These are phyloP conservation scores for Pomacea maculata DNA, from an alignment of 1,140 invertebrate species.

Conservation along the genomic window DNA sequence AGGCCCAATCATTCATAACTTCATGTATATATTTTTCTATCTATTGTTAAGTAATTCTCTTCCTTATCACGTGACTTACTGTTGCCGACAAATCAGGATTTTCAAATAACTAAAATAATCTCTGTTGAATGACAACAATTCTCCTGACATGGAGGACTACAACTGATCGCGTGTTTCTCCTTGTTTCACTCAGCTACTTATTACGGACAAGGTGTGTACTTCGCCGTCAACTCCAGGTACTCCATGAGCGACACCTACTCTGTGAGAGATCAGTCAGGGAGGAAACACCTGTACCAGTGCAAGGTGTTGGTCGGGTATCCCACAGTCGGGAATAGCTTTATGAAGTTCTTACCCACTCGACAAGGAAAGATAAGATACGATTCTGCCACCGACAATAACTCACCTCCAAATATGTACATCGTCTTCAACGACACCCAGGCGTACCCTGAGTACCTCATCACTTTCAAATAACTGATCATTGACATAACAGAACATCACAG, in stretches of 20 bases:
- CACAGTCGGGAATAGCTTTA: not conserved
- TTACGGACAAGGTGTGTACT: slow-evolving; percentile 45
- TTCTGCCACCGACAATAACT: slow-evolving; percentile 20
- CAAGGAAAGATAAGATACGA: slow-evolving; percentile 26
- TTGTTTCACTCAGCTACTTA: slow-evolving; percentile 24
- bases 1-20: no score
- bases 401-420: slow-evolving; percentile 24
- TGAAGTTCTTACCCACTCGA: not conserved
- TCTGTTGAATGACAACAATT: no score
- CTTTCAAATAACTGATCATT: not conserved
- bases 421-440: slow-evolving; percentile 46
- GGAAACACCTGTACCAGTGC: not conserved
- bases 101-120: no score
- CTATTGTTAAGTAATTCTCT: no score
- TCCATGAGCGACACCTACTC: slow-evolving; percentile 22
- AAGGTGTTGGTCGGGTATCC: slow-evolving; percentile 10
- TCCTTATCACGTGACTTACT: not conserved
- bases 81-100: no score
- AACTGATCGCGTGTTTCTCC: not conserved
- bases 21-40: no score
- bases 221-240: slow-evolving; percentile 27
- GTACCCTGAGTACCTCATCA: slow-evolving; percentile 41
- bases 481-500: not conserved
- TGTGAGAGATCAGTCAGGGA: not conserved
- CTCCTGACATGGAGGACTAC: no score